A percentile compares a stretch with the other conserved stretches of the same genome.
Evolutionary conservation across 2,113 vertebrate genomes (phyloP).

Genomic region (Calidris pugnax): DNA sequence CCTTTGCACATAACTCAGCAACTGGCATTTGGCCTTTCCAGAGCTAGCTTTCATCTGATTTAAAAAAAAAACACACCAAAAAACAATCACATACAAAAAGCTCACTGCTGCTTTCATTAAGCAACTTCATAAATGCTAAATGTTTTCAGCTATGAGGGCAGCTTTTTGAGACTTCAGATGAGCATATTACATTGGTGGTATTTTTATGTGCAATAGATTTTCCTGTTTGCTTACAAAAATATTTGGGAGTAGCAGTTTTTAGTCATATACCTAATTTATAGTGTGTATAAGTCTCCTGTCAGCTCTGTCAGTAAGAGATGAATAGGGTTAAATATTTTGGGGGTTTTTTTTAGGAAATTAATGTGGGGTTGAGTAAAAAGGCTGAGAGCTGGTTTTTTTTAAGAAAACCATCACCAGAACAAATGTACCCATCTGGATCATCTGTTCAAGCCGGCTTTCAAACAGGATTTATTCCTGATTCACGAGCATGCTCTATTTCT

Average conservation of each 20-base stretch:
- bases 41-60: not conserved
- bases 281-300: not conserved
- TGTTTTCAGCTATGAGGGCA: not conserved
- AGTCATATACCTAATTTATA: not conserved
- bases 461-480: not conserved
- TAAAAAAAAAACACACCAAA: not conserved
- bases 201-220: not conserved
- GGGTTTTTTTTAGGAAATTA: not conserved
- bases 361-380: not conserved
- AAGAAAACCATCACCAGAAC: not conserved
- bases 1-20: not conserved
- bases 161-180: not conserved
- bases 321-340: not conserved
- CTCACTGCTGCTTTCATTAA: not conserved
- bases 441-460: not conserved
- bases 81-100: not conserved
- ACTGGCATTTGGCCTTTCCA: not conserved
- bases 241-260: not conserved
- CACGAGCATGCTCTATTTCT: not conserved
- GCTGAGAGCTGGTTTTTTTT: not conserved
- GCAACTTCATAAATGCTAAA: not conserved
- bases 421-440: not conserved
- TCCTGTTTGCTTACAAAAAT: not conserved
- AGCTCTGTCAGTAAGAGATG: not conserved
- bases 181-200: not conserved